Evolutionary conservation across 1,140 invertebrate genomes (phyloP).

Genomic region (Orius insidiosus): DNA sequence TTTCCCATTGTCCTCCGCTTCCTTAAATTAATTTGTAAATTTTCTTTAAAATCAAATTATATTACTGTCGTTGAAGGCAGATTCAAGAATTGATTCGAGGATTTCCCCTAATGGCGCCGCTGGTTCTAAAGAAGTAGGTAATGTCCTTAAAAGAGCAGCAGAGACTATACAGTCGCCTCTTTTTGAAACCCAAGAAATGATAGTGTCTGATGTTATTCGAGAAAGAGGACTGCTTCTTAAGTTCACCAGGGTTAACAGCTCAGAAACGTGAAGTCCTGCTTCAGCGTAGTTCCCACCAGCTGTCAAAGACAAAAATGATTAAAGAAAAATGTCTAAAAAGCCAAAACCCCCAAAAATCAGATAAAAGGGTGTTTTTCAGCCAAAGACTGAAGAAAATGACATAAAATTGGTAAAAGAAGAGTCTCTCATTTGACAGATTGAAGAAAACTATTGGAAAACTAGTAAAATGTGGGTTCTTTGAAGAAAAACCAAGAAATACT

Average conservation of each 20-base stretch:
- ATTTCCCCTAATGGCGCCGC: slow-evolving; percentile 28
- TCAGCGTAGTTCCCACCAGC: slow-evolving; percentile 22
- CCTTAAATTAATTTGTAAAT: not conserved
- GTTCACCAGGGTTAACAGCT: slow-evolving; percentile 31
- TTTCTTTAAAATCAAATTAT: not conserved
- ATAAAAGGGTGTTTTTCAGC: no score
- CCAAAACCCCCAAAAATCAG: not conserved
- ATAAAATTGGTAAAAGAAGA: no score
- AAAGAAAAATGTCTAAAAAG: slow-evolving; percentile 13
- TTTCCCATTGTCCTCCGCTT: slow-evolving; percentile 24
- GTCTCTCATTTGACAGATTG: no score
- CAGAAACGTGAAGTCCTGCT: slow-evolving; percentile 30
- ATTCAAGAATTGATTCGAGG: slow-evolving; percentile 30
- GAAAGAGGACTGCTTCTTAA: slow-evolving; percentile 21
- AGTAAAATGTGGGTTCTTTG: no score
- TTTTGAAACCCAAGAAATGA: slow-evolving; percentile 24
- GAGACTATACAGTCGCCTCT: slow-evolving; percentile 30
- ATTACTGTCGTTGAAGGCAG: slow-evolving; percentile 27
- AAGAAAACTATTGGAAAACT: no score
- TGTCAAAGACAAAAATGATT: slow-evolving; percentile 10
- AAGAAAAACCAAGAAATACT: no score
- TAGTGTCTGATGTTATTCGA: slow-evolving; percentile 18
- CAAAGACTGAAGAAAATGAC: no score
- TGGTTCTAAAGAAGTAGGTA: slow-evolving; percentile 28
- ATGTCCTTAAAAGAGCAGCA: slow-evolving; percentile 28